These are phyloP conservation scores for Diplodus sargus DNA, from an alignment of 2,797 vertebrate genomes.

Conservation along the genomic window DNA sequence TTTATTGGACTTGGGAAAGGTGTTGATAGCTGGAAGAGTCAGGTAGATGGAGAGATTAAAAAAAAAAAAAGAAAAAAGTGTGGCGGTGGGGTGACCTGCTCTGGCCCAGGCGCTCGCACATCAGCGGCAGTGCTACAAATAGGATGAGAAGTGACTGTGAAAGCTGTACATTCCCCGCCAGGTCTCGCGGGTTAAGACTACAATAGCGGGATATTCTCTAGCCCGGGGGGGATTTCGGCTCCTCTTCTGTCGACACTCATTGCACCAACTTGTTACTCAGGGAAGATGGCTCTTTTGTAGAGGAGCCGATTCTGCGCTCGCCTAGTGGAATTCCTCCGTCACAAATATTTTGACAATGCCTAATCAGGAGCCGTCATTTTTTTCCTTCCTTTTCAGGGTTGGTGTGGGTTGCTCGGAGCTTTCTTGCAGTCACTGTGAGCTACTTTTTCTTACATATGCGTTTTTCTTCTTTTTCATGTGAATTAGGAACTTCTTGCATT, in stretches of 20 bases:
- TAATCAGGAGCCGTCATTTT: conserved; percentile 77
- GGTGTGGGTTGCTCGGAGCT: not conserved
- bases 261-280: conserved; percentile 87
- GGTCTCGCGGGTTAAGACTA: conserved; percentile 92
- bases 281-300: conserved; percentile 89
- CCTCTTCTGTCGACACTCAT: conserved; percentile 87
- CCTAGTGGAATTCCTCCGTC: conserved; percentile 79
- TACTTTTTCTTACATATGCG: not conserved
- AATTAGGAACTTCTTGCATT: not conserved
- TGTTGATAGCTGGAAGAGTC: conserved; percentile 9
- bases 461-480: conserved; percentile 7
- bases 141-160: conserved; percentile 90
- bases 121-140: conserved; percentile 90
- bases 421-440: not conserved
- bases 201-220: conserved; percentile 89
- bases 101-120: conserved; percentile 76
- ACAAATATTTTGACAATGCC: conserved; percentile 85
- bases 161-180: conserved; percentile 89
- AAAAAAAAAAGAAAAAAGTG: conserved; percentile 70
- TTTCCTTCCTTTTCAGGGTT: conserved; percentile 16
- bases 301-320: conserved; percentile 68
- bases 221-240: conserved; percentile 86
- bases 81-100: conserved; percentile 79
- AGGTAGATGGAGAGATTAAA: conserved; percentile 49
- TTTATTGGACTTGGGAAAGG: conserved; percentile 72